Evolutionary conservation across 2,113 vertebrate genomes (phyloP).

Genomic region (Neolamprologus falcicula): DNA sequence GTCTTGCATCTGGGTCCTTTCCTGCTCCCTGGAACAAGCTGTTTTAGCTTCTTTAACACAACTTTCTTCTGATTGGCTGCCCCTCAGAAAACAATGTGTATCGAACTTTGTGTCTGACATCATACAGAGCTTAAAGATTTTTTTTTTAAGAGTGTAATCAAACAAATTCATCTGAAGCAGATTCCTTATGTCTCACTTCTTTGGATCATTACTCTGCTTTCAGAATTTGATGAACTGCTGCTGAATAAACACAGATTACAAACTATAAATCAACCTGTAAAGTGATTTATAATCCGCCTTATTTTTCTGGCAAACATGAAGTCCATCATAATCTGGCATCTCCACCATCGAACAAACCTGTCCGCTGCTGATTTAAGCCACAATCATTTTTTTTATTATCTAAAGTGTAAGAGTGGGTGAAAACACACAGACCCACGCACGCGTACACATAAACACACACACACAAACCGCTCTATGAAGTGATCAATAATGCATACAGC

Average conservation of each 20-base stretch:
- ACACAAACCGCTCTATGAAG: neutral
- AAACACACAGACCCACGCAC: conserved; percentile 6
- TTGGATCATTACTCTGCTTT: neutral
- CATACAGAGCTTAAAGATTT: neutral
- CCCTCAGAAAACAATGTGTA: neutral
- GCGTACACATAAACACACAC: neutral
- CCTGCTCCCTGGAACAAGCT: neutral
- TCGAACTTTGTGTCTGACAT: neutral
- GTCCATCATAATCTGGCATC: neutral
- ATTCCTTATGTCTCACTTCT: neutral
- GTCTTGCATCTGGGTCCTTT: neutral
- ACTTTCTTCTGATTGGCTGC: neutral
- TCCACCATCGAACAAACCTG: conserved; percentile 12
- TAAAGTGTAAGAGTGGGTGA: conserved; percentile 45
- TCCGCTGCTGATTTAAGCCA: conserved; percentile 40
- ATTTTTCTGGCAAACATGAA: neutral
- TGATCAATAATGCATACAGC: conserved; percentile 62
- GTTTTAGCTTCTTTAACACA: neutral
- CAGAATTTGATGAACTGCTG: neutral
- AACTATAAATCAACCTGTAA: neutral
- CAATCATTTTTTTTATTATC: conserved; percentile 59
- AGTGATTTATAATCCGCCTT: neutral
- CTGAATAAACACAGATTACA: neutral
- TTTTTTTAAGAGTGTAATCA: neutral
- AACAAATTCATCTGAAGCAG: neutral